These are phyloP conservation scores for Meiosimyza decipiens DNA, from an alignment of 2,888 invertebrate species.

Conservation along the genomic window DNA sequence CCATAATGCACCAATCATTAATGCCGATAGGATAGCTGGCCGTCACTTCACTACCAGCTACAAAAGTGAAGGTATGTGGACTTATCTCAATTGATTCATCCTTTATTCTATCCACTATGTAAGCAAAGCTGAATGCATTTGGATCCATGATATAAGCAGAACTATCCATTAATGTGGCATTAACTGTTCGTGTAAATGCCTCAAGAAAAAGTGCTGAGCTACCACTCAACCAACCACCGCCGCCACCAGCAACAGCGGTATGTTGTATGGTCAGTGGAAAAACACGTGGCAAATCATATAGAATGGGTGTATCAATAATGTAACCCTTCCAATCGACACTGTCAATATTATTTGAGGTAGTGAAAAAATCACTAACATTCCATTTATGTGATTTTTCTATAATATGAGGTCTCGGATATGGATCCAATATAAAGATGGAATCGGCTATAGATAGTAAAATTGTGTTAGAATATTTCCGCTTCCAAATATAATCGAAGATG, in stretches of 20 bases:
- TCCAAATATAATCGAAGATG: slow-evolving; percentile 50
- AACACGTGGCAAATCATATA: slow-evolving; percentile 37
- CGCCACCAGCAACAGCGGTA: slow-evolving; percentile 24
- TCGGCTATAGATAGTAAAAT: slow-evolving; percentile 48
- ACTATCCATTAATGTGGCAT: slow-evolving; percentile 51
- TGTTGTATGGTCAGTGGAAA: not conserved
- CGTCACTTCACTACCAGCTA: slow-evolving; percentile 38
- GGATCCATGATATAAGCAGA: not conserved
- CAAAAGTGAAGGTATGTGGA: slow-evolving; percentile 53
- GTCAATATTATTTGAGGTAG: not conserved
- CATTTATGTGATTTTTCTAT: slow-evolving; percentile 49
- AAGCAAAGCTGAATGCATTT: not conserved
- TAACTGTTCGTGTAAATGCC: slow-evolving; percentile 50
- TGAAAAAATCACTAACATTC: slow-evolving; percentile 46
- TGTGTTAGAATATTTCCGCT: slow-evolving; percentile 49
- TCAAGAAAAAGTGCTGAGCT: slow-evolving; percentile 50
- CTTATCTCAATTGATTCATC: slow-evolving; percentile 53
- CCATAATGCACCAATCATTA: slow-evolving; percentile 59
- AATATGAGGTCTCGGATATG: slow-evolving; percentile 48
- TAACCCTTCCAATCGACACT: slow-evolving; percentile 48
- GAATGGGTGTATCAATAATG: slow-evolving; percentile 48
- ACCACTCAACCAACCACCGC: slow-evolving; percentile 37
- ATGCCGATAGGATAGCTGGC: slow-evolving; percentile 58
- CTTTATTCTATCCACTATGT: slow-evolving; percentile 8
- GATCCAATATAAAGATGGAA: slow-evolving; percentile 47